These are phyloP conservation scores for Leptodactylus fallax DNA, from an alignment of 2,797 vertebrate genomes.

Conservation along the genomic window DNA sequence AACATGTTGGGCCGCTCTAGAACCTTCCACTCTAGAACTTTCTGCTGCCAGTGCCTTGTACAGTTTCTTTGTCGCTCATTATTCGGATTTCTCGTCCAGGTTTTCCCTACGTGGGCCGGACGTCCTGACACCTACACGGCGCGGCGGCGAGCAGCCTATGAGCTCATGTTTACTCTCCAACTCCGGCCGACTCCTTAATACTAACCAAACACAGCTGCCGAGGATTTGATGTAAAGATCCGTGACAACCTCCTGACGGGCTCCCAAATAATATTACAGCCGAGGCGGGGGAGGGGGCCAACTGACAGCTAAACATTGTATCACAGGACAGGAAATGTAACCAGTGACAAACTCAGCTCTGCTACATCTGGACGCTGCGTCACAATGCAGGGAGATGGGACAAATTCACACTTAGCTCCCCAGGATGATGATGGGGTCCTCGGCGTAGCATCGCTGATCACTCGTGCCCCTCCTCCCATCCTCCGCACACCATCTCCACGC, in stretches of 20 bases:
- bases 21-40: no score
- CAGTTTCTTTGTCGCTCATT: no score
- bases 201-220: conserved; percentile 44
- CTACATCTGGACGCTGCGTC: neutral
- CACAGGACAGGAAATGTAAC: neutral
- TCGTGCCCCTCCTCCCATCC: conserved; percentile 50
- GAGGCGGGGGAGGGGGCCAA: neutral
- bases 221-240: neutral
- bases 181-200: conserved; percentile 30
- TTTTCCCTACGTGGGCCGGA: neutral
- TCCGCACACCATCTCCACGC: conserved; percentile 59
- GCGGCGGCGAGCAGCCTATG: neutral
- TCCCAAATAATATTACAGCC: neutral
- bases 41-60: no score
- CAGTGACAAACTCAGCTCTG: neutral
- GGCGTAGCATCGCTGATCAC: conserved; percentile 54
- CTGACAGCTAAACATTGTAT: neutral
- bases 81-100: no score
- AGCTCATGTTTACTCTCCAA: conserved; percentile 27
- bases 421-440: neutral
- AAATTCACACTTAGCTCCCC: neutral
- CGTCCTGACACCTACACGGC: conserved; percentile 5
- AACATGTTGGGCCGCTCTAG: no score
- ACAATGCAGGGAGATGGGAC: no score
- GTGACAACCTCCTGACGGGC: conserved; percentile 30